Conservation (phyloP, 2,113 vertebrate species). For the Pristiophorus japonicus region DNA sequence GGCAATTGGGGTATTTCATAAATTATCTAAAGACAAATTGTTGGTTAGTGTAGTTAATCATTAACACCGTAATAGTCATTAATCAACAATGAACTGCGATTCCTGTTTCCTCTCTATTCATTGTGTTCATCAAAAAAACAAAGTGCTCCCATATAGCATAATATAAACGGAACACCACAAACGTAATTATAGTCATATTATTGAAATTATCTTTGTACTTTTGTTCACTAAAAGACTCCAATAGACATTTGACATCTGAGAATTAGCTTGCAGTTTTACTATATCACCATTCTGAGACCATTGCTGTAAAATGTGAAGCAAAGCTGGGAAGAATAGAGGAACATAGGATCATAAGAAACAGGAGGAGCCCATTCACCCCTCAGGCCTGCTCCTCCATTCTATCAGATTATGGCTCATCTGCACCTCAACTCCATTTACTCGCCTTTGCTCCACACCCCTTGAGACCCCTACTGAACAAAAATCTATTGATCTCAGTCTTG, state of each 20-base stretch:
- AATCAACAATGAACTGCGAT: background rate
- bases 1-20: background rate
- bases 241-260: too few species aligned
- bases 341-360: background rate
- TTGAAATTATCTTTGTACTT: background rate
- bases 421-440: background rate
- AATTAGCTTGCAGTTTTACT: background rate
- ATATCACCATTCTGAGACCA: background rate
- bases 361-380: background rate
- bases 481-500: background rate
- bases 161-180: background rate
- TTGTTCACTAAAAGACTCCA: background rate
- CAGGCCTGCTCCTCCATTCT: too few species aligned
- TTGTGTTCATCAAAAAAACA: background rate
- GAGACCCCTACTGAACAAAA: background rate
- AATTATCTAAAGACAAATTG: background rate
- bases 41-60: background rate
- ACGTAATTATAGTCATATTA: background rate
- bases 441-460: background rate
- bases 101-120: constrained; percentile 7
- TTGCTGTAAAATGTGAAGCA: background rate
- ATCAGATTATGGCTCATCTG: too few species aligned
- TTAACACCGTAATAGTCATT: constrained; percentile 3
- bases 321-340: background rate
- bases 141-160: background rate